These are phyloP conservation scores for Cosmorhoe ocellata DNA, from an alignment of 2,888 invertebrate genomes.

Conservation along the genomic window DNA sequence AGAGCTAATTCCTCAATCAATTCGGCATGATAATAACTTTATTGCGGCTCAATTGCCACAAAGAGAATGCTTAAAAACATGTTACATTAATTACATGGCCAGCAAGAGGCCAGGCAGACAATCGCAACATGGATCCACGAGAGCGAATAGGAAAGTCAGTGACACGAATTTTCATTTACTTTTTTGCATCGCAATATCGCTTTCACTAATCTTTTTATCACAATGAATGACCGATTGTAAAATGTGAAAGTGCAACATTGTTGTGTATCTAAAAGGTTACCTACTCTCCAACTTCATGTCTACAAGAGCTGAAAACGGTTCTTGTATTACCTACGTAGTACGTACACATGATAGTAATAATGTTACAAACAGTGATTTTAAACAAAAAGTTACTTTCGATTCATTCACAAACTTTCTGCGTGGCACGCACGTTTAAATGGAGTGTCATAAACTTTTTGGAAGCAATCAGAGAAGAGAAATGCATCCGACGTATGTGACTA, in stretches of 20 bases:
- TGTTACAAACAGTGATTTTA: conserved; percentile 51
- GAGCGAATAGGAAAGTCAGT: conserved; percentile 72
- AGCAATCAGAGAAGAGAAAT: conserved; percentile 51
- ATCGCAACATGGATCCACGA: conserved; percentile 50
- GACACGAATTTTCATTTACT: conserved; percentile 78
- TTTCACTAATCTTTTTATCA: conserved; percentile 76
- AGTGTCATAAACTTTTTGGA: conserved; percentile 38
- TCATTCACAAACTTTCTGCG: conserved; percentile 49
- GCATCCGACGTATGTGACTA: conserved; percentile 35
- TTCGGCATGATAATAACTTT: conserved; percentile 37
- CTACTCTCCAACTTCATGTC: conserved; percentile 40
- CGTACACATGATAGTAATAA: conserved; percentile 55
- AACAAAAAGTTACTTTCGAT: conserved; percentile 56
- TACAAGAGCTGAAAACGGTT: conserved; percentile 51
- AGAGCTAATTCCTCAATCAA: conserved; percentile 41
- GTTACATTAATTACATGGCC: conserved; percentile 35
- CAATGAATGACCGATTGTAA: conserved; percentile 72
- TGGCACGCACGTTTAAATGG: conserved; percentile 49
- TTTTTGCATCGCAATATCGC: conserved; percentile 77
- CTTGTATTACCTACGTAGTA: conserved; percentile 2
- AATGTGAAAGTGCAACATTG: conserved; percentile 75
- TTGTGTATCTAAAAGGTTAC: conserved; percentile 45
- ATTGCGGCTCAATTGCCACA: conserved; percentile 32
- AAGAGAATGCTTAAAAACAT: conserved; percentile 30
- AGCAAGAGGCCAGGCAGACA: conserved; percentile 59